Evolutionary conservation across 2,888 invertebrate genomes (phyloP), one percentile per base, ranked within the genome.

Genomic region (Lacanobia wlatinum): DNA sequence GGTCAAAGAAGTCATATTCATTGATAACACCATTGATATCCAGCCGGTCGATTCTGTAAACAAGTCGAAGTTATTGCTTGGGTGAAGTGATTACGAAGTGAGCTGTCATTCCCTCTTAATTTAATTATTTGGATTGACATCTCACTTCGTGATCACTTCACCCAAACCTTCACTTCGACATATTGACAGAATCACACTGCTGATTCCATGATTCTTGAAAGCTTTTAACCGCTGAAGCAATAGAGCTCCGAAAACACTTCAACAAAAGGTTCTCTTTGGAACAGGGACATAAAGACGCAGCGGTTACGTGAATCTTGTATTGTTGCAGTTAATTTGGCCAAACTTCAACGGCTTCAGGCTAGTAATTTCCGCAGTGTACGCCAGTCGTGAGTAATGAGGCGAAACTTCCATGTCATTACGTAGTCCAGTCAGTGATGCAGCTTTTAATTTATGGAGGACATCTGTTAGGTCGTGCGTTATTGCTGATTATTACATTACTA

Each of bases 291-390:
- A 52, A 52, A 40, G 0, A 40, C 12, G n/a, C 21, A n/a, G 10
- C 38, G 16, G 14, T 46, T 73, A 59, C 38, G 38, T 66, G 58
- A 59, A 67, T 38, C 7, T 52, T 16, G 34, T 67, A 66, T 59
- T 16, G 50, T 59, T 59, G 58, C 53, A 64, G 60, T 61, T 46
- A 43, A 60, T 65, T 77, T 77, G 66, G 66, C 66, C 21, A 52
- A 58, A 66, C 10, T 63, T 73, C 80, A 79, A 79, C 18, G 21
- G 21, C 14, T 59, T 59, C 59, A 40, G 3, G 38, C 58, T 34
- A 43, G 12, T 52, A n/a, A 73, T 76, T 28, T 28, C 68, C 43
- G 23, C 34, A 46, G 18, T 23, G 38, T 46, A 40, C 40, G 55
- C 40, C 40, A 28, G 28, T 52, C 46, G 18, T 52, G 14, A 59